Conservation (phyloP, 2,113 vertebrate species). For the Callorhinus ursinus region DNA sequence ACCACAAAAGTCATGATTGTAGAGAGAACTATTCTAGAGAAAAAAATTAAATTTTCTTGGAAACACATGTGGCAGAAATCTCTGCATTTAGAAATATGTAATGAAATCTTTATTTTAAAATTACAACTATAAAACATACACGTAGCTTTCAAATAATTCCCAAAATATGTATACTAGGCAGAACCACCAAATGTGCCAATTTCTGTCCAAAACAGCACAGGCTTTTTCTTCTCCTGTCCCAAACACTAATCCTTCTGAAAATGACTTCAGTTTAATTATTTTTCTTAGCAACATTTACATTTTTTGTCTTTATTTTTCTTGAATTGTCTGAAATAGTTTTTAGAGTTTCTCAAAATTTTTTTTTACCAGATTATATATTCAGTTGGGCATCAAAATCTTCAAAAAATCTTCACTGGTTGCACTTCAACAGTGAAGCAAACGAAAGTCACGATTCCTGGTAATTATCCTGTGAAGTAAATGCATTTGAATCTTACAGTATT, state of each 20-base stretch:
- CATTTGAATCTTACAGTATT: background rate
- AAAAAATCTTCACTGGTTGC: background rate
- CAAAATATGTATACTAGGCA: background rate
- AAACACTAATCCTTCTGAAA: background rate
- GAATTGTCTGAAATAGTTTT: background rate
- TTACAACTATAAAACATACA: background rate
- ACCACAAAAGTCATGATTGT: conserved; percentile 8
- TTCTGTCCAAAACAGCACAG: background rate
- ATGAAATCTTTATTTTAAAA: conserved; percentile 33
- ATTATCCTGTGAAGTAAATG: background rate
- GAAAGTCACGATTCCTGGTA: background rate
- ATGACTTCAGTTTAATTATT: background rate
- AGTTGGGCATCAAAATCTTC: background rate
- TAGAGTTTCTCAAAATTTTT: background rate
- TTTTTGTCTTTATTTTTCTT: background rate
- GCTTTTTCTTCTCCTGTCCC: background rate
- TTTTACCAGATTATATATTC: background rate
- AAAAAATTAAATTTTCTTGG: background rate
- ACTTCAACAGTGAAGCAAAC: background rate
- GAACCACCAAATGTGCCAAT: background rate
- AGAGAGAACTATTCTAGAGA: background rate
- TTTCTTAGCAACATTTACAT: background rate
- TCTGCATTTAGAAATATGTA: background rate
- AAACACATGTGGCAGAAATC: conserved; percentile 21
- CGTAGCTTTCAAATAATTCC: conserved; percentile 8